A percentile compares a stretch with the other conserved stretches of the same genome.
These are phyloP conservation scores for Pluvianellus socialis DNA, from an alignment of 2,113 vertebrate genomes.

Conservation along the genomic window DNA sequence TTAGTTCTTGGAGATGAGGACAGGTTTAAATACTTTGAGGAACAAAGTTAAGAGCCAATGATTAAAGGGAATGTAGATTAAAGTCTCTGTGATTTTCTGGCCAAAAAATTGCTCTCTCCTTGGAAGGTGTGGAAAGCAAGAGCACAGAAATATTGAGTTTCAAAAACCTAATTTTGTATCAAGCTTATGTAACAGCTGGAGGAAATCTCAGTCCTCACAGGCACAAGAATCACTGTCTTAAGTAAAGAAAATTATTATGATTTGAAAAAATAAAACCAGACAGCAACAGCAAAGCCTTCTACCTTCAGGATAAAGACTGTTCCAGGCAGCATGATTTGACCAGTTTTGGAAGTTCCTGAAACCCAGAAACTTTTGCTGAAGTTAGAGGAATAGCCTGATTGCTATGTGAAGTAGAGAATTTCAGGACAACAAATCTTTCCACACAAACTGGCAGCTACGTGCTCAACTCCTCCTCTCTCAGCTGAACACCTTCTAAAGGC, in stretches of 20 bases:
- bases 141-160: not conserved
- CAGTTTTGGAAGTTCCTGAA: not conserved
- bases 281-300: not conserved
- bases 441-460: not conserved
- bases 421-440: not conserved
- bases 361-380: not conserved
- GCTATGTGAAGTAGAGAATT: not conserved
- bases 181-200: not conserved
- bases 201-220: not conserved
- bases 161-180: not conserved
- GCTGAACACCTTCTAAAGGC: not conserved
- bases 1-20: not conserved
- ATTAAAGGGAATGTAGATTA: not conserved
- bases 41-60: not conserved
- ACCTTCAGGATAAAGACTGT: not conserved
- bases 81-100: not conserved
- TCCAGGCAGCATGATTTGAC: not conserved
- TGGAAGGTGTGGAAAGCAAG: not conserved
- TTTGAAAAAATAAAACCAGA: not conserved
- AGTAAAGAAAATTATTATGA: not conserved
- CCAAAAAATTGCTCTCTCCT: not conserved
- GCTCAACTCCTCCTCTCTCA: not conserved
- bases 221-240: not conserved
- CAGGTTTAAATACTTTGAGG: not conserved
- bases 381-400: not conserved